These are phyloP conservation scores for Petromus typicus DNA, from an alignment of 2,113 vertebrate genomes.

Conservation along the genomic window DNA sequence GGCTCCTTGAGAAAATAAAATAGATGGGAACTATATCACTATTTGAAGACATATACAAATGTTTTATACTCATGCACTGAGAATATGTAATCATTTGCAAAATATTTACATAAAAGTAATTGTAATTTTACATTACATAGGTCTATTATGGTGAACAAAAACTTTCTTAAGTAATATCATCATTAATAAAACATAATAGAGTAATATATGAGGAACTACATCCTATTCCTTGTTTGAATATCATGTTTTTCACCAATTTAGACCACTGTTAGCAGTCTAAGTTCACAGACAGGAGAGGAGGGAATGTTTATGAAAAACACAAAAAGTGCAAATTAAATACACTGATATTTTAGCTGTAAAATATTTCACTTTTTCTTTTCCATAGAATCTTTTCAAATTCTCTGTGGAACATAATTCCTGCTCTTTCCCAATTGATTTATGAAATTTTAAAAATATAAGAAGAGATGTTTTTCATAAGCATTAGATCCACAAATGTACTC, in stretches of 20 bases:
- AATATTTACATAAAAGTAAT: conserved; percentile 55
- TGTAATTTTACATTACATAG: conserved; percentile 18
- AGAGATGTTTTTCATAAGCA: conserved; percentile 44
- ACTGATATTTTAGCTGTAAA: conserved; percentile 44
- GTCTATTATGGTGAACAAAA: conserved; percentile 26
- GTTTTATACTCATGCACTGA: neutral
- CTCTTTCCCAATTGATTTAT: neutral
- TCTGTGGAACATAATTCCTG: neutral
- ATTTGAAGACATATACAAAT: neutral
- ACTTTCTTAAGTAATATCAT: conserved; percentile 10
- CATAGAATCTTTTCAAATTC: neutral
- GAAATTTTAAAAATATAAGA: neutral
- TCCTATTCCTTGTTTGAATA: conserved; percentile 33
- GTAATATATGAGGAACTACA: conserved; percentile 23
- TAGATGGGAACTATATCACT: neutral
- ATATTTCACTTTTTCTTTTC: neutral
- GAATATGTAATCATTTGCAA: conserved; percentile 36
- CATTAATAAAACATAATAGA: conserved; percentile 23
- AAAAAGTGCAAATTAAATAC: conserved; percentile 25
- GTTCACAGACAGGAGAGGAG: neutral
- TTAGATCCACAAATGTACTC: conserved; percentile 25
- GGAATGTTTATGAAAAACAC: conserved; percentile 58
- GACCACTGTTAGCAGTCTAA: neutral
- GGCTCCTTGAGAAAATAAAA: conserved; percentile 45
- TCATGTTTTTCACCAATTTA: neutral